Percentiles rank a stretch among this genome's conserved stretches.
Evolutionary conservation across 2,797 vertebrate genomes (phyloP).

Genomic region (Semaprochilodus insignis): DNA sequence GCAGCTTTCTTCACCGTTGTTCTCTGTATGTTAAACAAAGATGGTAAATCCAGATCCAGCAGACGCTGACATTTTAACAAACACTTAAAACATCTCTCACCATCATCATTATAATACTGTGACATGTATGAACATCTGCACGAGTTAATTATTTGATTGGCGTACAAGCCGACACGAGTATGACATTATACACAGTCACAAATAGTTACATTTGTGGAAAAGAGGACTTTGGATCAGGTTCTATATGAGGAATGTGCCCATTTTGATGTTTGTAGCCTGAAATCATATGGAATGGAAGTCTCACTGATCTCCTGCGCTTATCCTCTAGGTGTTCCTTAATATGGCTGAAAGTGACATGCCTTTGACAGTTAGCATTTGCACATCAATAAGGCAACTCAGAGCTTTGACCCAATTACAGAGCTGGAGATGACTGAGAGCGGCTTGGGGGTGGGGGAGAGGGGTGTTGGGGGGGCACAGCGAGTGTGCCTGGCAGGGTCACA

Average conservation of each 20-base stretch:
- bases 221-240: not conserved
- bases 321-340: constrained; percentile 76
- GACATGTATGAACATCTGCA: not conserved
- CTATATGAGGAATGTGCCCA: not conserved
- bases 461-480: not conserved
- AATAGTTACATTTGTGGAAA: not conserved
- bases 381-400: constrained; percentile 74
- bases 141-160: too few species aligned
- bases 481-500: constrained; percentile 35
- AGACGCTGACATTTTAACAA: not conserved
- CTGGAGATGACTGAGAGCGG: constrained; percentile 66
- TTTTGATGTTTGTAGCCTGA: constrained; percentile 39
- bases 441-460: not conserved
- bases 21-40: not conserved
- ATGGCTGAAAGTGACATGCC: constrained; percentile 72
- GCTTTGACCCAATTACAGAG: constrained; percentile 79
- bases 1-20: not conserved
- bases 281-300: constrained; percentile 40
- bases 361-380: constrained; percentile 71
- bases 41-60: not conserved
- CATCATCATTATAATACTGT: not conserved
- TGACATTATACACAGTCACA: not conserved
- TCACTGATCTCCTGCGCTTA: constrained; percentile 59
- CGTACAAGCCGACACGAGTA: too few species aligned
- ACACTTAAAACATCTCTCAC: not conserved